These are phyloP conservation scores for Lasius platythorax DNA, from an alignment of 2,888 invertebrate genomes.

Conservation along the genomic window DNA sequence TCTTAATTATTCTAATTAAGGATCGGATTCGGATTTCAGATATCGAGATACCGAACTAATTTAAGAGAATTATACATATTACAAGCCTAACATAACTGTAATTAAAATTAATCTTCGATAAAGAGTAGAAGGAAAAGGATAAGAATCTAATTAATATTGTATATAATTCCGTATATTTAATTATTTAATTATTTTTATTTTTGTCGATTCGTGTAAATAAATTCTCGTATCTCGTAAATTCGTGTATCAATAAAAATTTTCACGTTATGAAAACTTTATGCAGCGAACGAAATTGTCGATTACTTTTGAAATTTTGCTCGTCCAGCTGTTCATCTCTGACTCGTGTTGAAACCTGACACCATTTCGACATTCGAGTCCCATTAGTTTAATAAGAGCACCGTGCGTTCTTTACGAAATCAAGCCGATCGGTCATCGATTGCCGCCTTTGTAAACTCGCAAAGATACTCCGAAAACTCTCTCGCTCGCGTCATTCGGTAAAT, in stretches of 20 bases:
- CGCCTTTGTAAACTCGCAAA: conserved; percentile 50
- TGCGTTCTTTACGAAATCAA: conserved; percentile 75
- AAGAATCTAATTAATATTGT: neutral
- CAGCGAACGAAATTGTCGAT: conserved; percentile 65
- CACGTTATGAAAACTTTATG: conserved; percentile 6
- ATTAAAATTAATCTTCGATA: neutral
- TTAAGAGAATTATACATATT: neutral
- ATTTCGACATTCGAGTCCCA: conserved; percentile 76
- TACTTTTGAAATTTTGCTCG: conserved; percentile 72
- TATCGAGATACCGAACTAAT: neutral
- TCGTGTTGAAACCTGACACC: conserved; percentile 72
- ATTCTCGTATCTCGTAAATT: neutral
- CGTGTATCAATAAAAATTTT: neutral
- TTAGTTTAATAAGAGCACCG: conserved; percentile 78
- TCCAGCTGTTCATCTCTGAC: conserved; percentile 71
- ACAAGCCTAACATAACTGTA: neutral
- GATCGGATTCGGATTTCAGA: neutral
- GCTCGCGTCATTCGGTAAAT: neutral
- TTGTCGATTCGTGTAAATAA: neutral
- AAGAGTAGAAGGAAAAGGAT: neutral
- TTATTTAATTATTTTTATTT: neutral
- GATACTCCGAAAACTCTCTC: neutral
- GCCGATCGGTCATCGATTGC: conserved; percentile 54
- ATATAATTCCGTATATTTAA: neutral
- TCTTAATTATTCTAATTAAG: conserved; percentile 56